These are phyloP conservation scores for Linepithema humile DNA, from an alignment of 1,140 invertebrate genomes.

Conservation along the genomic window DNA sequence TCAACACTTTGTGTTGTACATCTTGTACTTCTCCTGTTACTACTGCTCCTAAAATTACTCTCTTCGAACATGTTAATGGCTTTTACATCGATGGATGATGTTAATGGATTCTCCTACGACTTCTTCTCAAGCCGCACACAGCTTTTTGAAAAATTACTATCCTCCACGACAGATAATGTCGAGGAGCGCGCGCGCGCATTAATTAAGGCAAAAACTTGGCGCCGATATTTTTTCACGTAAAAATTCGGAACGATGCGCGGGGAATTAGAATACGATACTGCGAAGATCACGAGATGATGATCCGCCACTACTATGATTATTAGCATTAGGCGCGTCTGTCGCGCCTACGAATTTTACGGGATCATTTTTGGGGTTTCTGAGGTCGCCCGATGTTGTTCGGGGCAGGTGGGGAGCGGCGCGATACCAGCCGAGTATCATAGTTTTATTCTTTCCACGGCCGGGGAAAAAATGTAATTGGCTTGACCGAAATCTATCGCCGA, in stretches of 20 bases:
- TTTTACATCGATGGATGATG: too few relatives aligned
- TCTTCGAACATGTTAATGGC: not conserved
- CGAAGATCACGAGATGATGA: constrained; percentile 59
- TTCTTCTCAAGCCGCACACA: not conserved
- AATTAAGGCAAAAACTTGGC: constrained; percentile 47
- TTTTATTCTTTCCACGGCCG: constrained; percentile 71
- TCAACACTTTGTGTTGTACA: not conserved
- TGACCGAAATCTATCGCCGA: constrained; percentile 73
- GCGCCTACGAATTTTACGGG: constrained; percentile 60
- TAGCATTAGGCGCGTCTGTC: constrained; percentile 68
- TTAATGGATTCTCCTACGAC: not conserved
- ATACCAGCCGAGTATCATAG: constrained; percentile 64
- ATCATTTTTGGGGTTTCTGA: constrained; percentile 46
- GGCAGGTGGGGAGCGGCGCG: constrained; percentile 69
- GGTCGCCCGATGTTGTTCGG: constrained; percentile 19
- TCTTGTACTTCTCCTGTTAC: not conserved
- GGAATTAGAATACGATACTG: constrained; percentile 53
- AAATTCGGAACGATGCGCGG: not conserved
- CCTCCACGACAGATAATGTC: constrained; percentile 1
- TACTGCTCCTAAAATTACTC: not conserved
- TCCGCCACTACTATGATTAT: constrained; percentile 64
- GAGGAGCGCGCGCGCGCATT: constrained; percentile 25
- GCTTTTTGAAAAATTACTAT: constrained; percentile 13
- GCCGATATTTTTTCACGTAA: not conserved
- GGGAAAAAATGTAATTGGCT: constrained; percentile 74